These are phyloP conservation scores for Tamandua tetradactyla DNA, from an alignment of 2,797 vertebrate genomes.

Conservation along the genomic window DNA sequence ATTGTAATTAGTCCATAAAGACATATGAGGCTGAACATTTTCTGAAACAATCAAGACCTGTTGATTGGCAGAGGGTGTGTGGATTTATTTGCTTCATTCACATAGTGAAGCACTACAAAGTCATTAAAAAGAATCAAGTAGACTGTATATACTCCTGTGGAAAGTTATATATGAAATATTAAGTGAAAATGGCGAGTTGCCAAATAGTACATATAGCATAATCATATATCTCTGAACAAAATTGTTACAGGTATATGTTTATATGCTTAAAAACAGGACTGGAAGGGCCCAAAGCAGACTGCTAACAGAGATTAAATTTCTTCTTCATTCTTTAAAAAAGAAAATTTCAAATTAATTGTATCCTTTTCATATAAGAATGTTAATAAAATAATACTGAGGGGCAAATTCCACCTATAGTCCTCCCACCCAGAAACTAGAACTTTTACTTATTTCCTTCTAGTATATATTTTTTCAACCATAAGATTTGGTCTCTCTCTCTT, in stretches of 20 bases:
- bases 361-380: background rate
- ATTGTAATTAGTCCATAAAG: background rate
- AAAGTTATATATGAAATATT: background rate
- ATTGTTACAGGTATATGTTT: rapidly evolving
- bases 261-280: background rate
- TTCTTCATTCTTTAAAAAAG: background rate
- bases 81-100: conserved; percentile 18
- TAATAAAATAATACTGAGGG: background rate
- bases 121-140: conserved; percentile 6
- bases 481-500: background rate
- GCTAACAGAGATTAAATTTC: background rate
- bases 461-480: background rate
- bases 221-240: background rate
- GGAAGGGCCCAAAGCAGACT: background rate
- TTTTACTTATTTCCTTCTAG: background rate
- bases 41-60: conserved; percentile 29
- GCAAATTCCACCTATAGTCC: background rate
- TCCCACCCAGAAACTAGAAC: background rate
- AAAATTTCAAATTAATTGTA: background rate
- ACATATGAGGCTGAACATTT: background rate
- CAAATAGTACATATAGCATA: background rate
- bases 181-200: background rate
- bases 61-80: background rate
- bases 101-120: background rate
- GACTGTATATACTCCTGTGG: background rate